Evolutionary conservation across 2,888 invertebrate genomes (phyloP).

Genomic region (Nephrotoma appendiculata): DNA sequence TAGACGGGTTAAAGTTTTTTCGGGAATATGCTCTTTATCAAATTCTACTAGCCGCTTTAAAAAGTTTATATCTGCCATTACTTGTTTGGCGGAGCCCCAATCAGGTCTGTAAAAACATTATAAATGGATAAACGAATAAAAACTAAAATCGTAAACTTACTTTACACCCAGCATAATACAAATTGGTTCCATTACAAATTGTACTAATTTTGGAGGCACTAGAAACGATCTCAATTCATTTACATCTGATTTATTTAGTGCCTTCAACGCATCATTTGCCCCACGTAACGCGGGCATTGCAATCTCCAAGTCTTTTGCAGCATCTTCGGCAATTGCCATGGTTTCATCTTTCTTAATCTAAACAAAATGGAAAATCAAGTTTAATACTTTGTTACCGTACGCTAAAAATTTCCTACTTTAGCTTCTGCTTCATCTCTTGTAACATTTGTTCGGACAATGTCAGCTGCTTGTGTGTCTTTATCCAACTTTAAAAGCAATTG

Average conservation of each 20-base stretch:
- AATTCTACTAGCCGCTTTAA: conserved; percentile 67
- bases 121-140: neutral
- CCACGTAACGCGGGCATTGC: conserved; percentile 77
- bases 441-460: conserved; percentile 65
- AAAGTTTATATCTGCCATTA: conserved; percentile 72
- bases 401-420: conserved; percentile 36
- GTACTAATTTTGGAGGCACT: conserved; percentile 74
- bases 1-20: conserved; percentile 58
- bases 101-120: conserved; percentile 45
- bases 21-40: conserved; percentile 76
- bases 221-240: conserved; percentile 79
- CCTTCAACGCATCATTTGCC: conserved; percentile 68
- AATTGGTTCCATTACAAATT: conserved; percentile 85
- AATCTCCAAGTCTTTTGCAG: conserved; percentile 72
- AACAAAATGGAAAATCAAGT: neutral
- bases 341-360: conserved; percentile 73
- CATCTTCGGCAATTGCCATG: conserved; percentile 70
- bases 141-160: conserved; percentile 35
- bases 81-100: conserved; percentile 69
- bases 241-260: conserved; percentile 79
- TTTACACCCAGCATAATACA: conserved; percentile 70
- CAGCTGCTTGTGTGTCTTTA: conserved; percentile 68
- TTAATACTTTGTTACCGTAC: too few relatives aligned
- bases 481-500: conserved; percentile 58
- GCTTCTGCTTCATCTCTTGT: conserved; percentile 71